phyloP scores from a whole-genome alignment of 30 jellyfish, hydroid and myxozoan genomes.

The Phacellophora camtschatica region DNA sequence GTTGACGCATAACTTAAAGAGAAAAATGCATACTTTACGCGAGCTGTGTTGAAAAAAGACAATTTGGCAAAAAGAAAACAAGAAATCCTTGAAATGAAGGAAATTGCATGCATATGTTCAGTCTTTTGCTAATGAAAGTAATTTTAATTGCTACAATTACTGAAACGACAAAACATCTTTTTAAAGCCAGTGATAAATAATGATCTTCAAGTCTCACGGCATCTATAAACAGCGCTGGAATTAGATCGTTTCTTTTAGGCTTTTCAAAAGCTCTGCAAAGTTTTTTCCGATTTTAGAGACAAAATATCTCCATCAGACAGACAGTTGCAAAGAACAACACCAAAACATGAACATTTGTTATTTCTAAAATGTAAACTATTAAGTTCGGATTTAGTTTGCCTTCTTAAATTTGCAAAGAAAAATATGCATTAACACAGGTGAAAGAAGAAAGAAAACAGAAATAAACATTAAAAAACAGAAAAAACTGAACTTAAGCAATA shows the following conservation, averaged over 20 bases:
- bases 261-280: not conserved
- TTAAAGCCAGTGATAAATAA: not conserved
- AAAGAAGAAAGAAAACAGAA: not conserved
- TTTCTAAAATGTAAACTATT: not conserved
- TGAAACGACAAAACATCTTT: not conserved
- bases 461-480: not conserved
- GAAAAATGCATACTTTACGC: too few species aligned
- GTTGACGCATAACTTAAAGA: too few species aligned
- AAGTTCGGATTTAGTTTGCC: not conserved
- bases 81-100: too few species aligned
- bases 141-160: not conserved
- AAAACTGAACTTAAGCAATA: not conserved
- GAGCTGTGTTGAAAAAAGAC: too few species aligned
- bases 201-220: not conserved
- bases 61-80: too few species aligned
- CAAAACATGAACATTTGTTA: constrained; percentile 11
- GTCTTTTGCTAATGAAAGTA: not conserved
- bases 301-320: not conserved
- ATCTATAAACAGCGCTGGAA: not conserved
- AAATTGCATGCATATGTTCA: too few species aligned
- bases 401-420: not conserved
- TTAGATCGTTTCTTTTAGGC: not conserved
- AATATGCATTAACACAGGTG: constrained; percentile 15
- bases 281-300: constrained; percentile 5
- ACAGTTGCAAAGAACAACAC: not conserved